These are phyloP conservation scores for Leptonema lineaticorne DNA, from an alignment of 1,140 invertebrate species.

Conservation along the genomic window DNA sequence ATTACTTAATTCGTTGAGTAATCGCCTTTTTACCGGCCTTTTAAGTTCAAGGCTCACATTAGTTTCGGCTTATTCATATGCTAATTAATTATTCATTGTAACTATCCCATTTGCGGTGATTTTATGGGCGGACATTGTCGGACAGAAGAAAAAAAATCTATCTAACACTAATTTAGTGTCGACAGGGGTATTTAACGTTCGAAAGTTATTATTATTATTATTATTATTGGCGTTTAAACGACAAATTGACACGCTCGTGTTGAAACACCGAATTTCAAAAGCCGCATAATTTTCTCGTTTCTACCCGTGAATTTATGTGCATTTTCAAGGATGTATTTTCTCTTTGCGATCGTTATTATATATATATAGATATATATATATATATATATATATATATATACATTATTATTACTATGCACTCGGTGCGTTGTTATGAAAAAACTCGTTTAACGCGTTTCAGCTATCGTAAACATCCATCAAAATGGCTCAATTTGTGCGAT, in stretches of 20 bases:
- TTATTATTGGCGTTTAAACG: too few species aligned
- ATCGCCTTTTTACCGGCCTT: neutral
- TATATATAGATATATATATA: too few species aligned
- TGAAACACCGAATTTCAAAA: neutral
- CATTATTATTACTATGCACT: too few species aligned
- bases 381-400: too few species aligned
- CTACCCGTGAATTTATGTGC: neutral
- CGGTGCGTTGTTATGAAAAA: neutral
- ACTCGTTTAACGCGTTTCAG: neutral
- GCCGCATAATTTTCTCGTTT: neutral
- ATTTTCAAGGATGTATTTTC: neutral
- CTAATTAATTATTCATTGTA: conserved; percentile 9
- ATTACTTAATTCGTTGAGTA: neutral
- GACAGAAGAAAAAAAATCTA: neutral
- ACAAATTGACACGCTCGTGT: conserved; percentile 6
- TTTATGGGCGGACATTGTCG: conserved; percentile 3
- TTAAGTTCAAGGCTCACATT: neutral
- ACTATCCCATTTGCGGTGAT: conserved; percentile 5
- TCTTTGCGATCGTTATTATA: neutral
- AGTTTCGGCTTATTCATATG: neutral
- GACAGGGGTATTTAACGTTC: neutral
- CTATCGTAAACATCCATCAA: neutral
- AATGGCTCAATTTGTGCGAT: neutral
- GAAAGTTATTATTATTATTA: conserved; percentile 8
- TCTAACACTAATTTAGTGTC: neutral